Percentiles rank a stretch among this genome's conserved stretches.
Evolutionary conservation across 2,113 vertebrate genomes (phyloP).

Genomic region (Cyprinodon tularosa): DNA sequence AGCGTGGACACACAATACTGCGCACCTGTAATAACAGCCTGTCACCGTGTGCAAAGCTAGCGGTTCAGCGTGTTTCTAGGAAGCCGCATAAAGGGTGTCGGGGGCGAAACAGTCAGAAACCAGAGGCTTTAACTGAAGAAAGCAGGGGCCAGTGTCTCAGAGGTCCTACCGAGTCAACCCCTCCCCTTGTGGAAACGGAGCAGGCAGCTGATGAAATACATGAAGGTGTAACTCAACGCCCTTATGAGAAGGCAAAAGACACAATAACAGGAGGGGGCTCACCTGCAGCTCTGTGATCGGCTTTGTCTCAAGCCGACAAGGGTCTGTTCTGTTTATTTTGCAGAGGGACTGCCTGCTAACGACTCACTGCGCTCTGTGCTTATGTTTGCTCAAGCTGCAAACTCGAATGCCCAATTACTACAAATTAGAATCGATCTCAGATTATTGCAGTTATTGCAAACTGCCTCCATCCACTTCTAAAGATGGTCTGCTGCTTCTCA

Average conservation of each 20-base stretch:
- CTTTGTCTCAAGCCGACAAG: constrained; percentile 50
- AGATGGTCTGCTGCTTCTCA: background rate
- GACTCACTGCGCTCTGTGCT: constrained; percentile 42
- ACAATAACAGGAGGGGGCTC: constrained; percentile 64
- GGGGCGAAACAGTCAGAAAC: constrained; percentile 41
- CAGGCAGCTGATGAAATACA: constrained; percentile 56
- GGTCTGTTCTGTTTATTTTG: constrained; percentile 47
- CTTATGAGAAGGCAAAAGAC: constrained; percentile 69
- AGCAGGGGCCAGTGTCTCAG: constrained; percentile 29
- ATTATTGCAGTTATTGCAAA: background rate
- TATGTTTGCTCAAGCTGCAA: constrained; percentile 14
- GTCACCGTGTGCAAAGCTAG: constrained; percentile 37
- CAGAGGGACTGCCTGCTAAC: constrained; percentile 51
- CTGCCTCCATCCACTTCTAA: background rate
- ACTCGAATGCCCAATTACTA: constrained; percentile 5
- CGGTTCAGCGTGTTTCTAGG: constrained; percentile 45
- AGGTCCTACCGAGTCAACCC: constrained; percentile 37
- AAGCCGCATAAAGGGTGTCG: constrained; percentile 57
- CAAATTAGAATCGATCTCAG: background rate
- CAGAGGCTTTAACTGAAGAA: constrained; percentile 51
- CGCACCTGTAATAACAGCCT: constrained; percentile 70
- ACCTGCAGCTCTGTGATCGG: constrained; percentile 44
- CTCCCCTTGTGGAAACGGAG: constrained; percentile 25
- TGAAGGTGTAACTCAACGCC: constrained; percentile 73
- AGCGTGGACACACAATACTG: constrained; percentile 55